A percentile compares a stretch with the other conserved stretches of the same genome.
Evolutionary conservation across 2,888 invertebrate species (phyloP).

Genomic region (Euspilapteryx auroguttella): DNA sequence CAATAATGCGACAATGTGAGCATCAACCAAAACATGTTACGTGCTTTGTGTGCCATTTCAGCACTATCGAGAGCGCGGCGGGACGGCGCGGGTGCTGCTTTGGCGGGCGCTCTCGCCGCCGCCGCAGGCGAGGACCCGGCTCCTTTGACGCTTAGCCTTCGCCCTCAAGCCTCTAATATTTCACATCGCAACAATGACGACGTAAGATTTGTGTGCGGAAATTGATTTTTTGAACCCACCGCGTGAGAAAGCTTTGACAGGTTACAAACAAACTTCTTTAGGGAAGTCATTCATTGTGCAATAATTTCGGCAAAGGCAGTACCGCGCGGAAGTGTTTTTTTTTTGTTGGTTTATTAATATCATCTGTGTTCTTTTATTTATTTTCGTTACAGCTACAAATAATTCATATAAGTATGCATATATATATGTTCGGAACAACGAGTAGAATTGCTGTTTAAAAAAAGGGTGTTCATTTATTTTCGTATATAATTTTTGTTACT

Average conservation of each 20-base stretch:
- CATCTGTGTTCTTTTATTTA: no score
- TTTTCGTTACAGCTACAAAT: no score
- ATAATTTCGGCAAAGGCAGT: conserved; percentile 12
- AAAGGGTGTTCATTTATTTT: no score
- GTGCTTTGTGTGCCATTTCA: conserved; percentile 44
- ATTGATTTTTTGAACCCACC: conserved; percentile 46
- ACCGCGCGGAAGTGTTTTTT: conserved; percentile 20
- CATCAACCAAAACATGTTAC: conserved; percentile 44
- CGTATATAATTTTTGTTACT: no score
- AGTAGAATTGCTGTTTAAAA: no score
- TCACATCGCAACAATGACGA: conserved; percentile 51
- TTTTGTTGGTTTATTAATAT: no score
- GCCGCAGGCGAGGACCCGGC: conserved; percentile 21
- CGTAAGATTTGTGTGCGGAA: conserved; percentile 58
- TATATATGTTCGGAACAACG: no score
- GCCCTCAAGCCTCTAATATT: conserved; percentile 28
- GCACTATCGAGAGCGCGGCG: conserved; percentile 35
- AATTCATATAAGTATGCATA: no score
- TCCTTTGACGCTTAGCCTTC: conserved; percentile 25
- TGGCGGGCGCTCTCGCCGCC: conserved; percentile 12
- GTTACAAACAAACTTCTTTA: conserved; percentile 23
- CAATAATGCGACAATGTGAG: conserved; percentile 26
- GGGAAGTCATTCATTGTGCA: conserved; percentile 28
- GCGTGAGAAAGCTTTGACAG: conserved; percentile 53
- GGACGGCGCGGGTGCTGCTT: conserved; percentile 31